Evolutionary conservation across 2,113 vertebrate genomes (phyloP), one percentile per base, ranked within the genome.

Genomic region (Baryphthengus martii): DNA sequence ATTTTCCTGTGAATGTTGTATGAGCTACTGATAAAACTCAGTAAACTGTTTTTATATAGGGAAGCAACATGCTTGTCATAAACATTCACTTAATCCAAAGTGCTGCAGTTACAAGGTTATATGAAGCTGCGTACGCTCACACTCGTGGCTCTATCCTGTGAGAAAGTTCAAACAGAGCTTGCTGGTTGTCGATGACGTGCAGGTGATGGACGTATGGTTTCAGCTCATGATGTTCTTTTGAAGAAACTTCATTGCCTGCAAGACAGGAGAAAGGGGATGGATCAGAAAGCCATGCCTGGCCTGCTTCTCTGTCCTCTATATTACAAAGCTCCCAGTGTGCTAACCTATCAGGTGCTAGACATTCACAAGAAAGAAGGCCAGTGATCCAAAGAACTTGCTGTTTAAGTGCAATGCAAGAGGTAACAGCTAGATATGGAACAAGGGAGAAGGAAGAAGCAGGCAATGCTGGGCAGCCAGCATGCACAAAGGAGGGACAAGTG

Each of bases 141-240:
- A 72, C 95, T 25, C 99, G 98, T 0, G 99, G 99, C 98, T 99
- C 99, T 93, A 99, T 99, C 96, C 99, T 97, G 97, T 99, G 99
- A 4, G 99, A 99, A 89, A 99, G 99, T 89, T 99, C 99, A 61
- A 99, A 99, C 84, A 99, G 98, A 95, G 98, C 98, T 97, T 99
- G 99, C 97, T 99, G 99, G 99, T 98, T 99, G 98, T 99, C 99
- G 10, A 99, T 99, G 97, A 99, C 97, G 4, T 98, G 99, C 95
- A 99, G 98, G 96, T 99, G 98, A 90, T 99, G 98, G 18, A 99
- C 83, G 31, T 99, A 99, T 84, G 98, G 97, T 96, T 98, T 98
- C 85, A 99, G 98, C 78, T 99, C 99, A 2, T 98, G 97, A 73
- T 99, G 99, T 91, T 99, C 99, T 96, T 99, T 99, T 6, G 98